Base-by-base conservation (phyloP, 2,797 vertebrate genomes). In the Premnoplex brunnescens region DNA sequence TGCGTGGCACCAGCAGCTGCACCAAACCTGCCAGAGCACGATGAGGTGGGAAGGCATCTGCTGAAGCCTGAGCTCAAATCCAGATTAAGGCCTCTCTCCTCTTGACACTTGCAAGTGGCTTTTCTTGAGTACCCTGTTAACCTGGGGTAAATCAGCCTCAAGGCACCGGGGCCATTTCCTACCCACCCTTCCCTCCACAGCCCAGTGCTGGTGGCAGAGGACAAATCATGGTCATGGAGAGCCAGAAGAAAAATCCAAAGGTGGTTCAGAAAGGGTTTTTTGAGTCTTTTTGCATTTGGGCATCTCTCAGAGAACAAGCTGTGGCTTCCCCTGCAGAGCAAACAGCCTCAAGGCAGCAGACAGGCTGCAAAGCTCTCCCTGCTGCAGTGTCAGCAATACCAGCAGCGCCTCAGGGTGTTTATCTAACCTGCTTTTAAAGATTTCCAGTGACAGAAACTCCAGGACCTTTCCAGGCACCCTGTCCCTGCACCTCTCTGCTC, bases 191-290 rank as follows among this genome's bases (percentile, higher is more conserved):
- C 14, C 46, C 46, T 64, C 46, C 1, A 0, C 18, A 73, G 52
- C 48, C 46, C 10, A 1, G 22, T 7, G 12, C 34, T 5, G 0
- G 44, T 0, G 2, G 56, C 48, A 30, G 15, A 15, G 48, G 21
- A 36, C 9, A 41, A 34, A 14, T 48, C 43, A 30, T 1, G 13
- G 34, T 17, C 73, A 64, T 0, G 0, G 14, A 56, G 16, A 82
- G 20, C 13, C 34, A 56, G 26, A 48, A 43, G 16, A 8, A 64
- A 75, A 88, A 63, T 20, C 36, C 10, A 22, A 52, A 26, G 15
- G 20, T 5, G 4, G 37, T 11, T 60, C 21, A 48, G 32, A 24
- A 71, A 48, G 37, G 11, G 2, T 4, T 49, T 66, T 75, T 58
- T 10, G 19, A 80, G 27, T 9, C 18, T 1, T 58, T 28, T 39